Evolutionary conservation across 1,140 invertebrate genomes (phyloP), one percentile per base, ranked within the genome.

Genomic region (Trichomalopsis sarcophagae): DNA sequence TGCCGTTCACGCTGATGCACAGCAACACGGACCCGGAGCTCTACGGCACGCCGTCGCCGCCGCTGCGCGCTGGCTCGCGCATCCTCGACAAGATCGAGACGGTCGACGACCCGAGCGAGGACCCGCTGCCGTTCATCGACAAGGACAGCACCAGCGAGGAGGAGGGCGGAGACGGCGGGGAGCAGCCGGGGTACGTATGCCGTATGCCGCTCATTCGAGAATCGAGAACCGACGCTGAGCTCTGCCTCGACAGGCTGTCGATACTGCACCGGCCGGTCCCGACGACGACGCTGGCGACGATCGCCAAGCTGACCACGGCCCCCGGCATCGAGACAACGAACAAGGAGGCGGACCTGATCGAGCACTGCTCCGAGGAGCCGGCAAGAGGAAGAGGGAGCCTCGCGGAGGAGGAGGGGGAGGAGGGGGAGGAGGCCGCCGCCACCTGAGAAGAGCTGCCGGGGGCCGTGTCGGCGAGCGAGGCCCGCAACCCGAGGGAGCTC

Each of bases 1-100:
- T 98, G 40, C 97, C 97, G 0, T 98, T 98, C 90, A 95, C 95
- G 1, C 91, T 97, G 5, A 95, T 95, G 94, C 94, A 95, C 88
- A 94, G 93, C 6, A 92, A 91, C 5, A 89, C 89, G 5, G 94
- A 95, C 6, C 80, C 90, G 0, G 92, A 94, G n/a, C 55, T 88
- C 0, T 87, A 88, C 9, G 82, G 82, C 7, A 90, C 89, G 10
- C 89, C 89, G 7, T 90, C 89, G 1, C 27, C 69, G 4, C 13
- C 47, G 3, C n/a, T 23, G 33, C 47, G 87, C 1, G 7, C 78
- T 3, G 55, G 55, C 55, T 62, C 86, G 7, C 87, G 85, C 17
- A 76, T 86, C 33, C 47, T 86, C 0, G 88, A 86, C 11, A 89
- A 88, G 4, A 82, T 47, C 1, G 86, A 86, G 66, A 86, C 85